These are phyloP conservation scores for Thamnophis sirtalis DNA, from an alignment of 2,113 vertebrate genomes.

Conservation along the genomic window DNA sequence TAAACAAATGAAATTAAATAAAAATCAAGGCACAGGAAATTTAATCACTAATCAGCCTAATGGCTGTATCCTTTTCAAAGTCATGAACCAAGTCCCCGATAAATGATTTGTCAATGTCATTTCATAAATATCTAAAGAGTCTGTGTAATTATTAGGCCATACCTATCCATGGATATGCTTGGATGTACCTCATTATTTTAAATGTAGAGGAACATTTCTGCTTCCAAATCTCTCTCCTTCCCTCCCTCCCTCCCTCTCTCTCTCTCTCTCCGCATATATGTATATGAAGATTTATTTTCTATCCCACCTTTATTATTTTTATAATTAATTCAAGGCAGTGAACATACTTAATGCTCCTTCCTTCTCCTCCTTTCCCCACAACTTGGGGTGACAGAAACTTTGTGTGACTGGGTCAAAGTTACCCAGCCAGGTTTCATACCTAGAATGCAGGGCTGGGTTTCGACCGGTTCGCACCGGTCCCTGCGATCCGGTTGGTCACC, in stretches of 20 bases:
- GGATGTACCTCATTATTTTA: constrained; percentile 35
- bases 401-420: not conserved
- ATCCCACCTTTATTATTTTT: not conserved
- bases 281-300: not conserved
- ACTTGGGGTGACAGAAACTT: not conserved
- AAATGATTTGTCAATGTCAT: constrained; percentile 11
- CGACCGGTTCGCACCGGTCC: too few relatives aligned
- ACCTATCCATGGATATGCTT: not conserved
- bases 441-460: too few relatives aligned
- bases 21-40: constrained; percentile 12
- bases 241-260: too few relatives aligned
- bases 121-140: constrained; percentile 25
- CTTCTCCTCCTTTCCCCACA: not conserved
- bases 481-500: too few relatives aligned
- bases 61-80: constrained; percentile 18
- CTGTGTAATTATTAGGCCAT: constrained; percentile 36
- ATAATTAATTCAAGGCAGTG: not conserved
- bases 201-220: not conserved
- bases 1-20: not conserved
- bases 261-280: not conserved
- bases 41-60: constrained; percentile 1
- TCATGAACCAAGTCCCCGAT: not conserved
- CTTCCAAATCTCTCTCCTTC: not conserved
- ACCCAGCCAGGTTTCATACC: not conserved
- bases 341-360: not conserved